Evolutionary conservation across 2,797 vertebrate species (phyloP), one percentile per base, ranked within the genome.

Genomic region (Paramormyrops hopkinsi): DNA sequence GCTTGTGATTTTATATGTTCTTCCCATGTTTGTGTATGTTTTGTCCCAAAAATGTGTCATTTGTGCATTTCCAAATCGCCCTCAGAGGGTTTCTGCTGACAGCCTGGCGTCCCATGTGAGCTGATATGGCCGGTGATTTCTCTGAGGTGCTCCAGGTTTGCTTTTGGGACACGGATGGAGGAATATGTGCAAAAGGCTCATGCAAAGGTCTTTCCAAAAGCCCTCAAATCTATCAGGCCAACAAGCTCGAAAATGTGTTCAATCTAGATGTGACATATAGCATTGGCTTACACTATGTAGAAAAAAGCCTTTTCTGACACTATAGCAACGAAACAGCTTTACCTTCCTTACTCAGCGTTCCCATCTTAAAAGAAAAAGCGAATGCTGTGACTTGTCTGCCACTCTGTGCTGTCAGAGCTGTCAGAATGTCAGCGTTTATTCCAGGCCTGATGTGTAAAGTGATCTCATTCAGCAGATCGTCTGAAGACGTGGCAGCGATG

Each of bases 371-470:
- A 44, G 82, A n/a, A 79, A 53, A 37, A 41, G 51, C 51, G 17
- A 54, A 41, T 33, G 25, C 6, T 17, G 25, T 19, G 46, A 29
- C 83, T 29, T 17, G 73, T 59, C 51, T 2, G 53, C 37, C 9
- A 7, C 73, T 83, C 56, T 17, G 41, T 17, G 17, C 41, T 12
- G 25, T 46, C 84, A 33, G n/a, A 12, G 37, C 25, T 19, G 33
- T 48, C 54, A 44, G 83, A 37, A 62, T 54, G 88, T 69, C 89
- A 87, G 53, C 9, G 1, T 29, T 89, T 25, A 88, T 37, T 82
- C 56, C 29, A 48, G 88, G 89, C 65, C 87, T 65, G 62, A 88
- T 48, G 54, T 44, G 33, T 54, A 17, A 65, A 46, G 82, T 89
- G 44, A 90, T 50, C 89, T 79, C 56, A 54, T n/a, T 4, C 22